Percentiles rank a stretch among this genome's conserved stretches.
phyloP scores from a whole-genome alignment of 2,113 vertebrate genomes.

The Boulengeromyrus knoepffleri region DNA sequence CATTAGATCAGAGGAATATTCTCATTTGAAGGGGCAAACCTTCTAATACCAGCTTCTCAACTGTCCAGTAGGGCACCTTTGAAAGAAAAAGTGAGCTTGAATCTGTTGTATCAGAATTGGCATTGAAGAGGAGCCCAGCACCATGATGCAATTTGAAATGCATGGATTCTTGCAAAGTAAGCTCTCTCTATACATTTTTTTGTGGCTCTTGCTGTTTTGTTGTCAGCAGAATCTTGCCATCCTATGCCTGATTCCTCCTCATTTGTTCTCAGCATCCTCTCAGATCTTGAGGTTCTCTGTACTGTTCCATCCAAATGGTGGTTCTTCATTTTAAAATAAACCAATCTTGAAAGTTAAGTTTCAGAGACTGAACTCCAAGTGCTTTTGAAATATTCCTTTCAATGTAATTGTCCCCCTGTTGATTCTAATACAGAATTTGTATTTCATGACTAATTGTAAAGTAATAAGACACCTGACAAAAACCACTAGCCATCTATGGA shows the following conservation, averaged over 20 bases:
- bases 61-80: background rate
- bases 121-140: background rate
- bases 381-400: background rate
- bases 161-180: background rate
- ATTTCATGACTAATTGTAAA: background rate
- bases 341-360: background rate
- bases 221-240: background rate
- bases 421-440: background rate
- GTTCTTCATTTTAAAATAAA: background rate
- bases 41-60: background rate
- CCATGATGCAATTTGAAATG: background rate
- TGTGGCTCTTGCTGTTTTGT: background rate
- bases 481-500: background rate
- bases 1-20: background rate
- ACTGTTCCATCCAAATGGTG: background rate
- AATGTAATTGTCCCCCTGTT: background rate
- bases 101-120: background rate
- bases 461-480: background rate
- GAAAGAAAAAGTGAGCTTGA: background rate
- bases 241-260: background rate
- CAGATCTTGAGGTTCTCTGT: background rate
- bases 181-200: background rate
- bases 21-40: background rate
- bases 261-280: background rate
- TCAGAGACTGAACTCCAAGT: background rate